Base-by-base conservation (phyloP, 2,888 invertebrate genomes). In the Watsonalla cultraria region DNA sequence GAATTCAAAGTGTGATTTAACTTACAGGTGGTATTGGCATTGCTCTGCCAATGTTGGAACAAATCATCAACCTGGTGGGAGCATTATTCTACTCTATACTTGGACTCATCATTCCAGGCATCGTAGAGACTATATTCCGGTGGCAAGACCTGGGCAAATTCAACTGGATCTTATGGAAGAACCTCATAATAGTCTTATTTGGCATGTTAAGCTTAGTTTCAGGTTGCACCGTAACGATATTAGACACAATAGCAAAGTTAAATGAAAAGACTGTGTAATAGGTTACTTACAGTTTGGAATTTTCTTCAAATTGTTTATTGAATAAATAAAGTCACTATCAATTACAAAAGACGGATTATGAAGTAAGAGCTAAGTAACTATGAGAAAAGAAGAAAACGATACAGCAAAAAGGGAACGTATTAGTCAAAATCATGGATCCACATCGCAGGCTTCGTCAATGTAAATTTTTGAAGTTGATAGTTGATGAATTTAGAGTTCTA, bases 21-120 rank as follows among this genome's bases (percentile, higher is more conserved):
- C 14, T 72, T 74, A 13, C 71, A 89, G 89, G 87, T 59, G 86
- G 91, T 8, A 92, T 97, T 60, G 97, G 97, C 0, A 94, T 96
- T 52, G 93, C 95, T 0, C 93, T 91, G 2, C 91, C 91, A 0
- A 84, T 85, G 76, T 63, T 91, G 54, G 91, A 91, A 53, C 84
- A 90, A 59, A 88, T 91, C 51, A 91, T 91, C 54, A 88, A 88
- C 60, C 68, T 91, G 2, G 91, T 91, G 0, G 91, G 91, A 0
- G 85, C 91, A 2, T 70, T 94, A 7, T 94, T 94, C 68, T 94
- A 94, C 70, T 94, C 95, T 0, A 92, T 93, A 13, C 88, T 94
- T 47, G 97, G 98, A 1, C 91, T 96, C 45, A 92, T 94, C 56
- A 93, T 95, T 46, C 96, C 96, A n/a, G 94, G 95, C 0, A 80